These are phyloP conservation scores for Neria commutata DNA, from an alignment of 2,888 invertebrate genomes.

Conservation along the genomic window DNA sequence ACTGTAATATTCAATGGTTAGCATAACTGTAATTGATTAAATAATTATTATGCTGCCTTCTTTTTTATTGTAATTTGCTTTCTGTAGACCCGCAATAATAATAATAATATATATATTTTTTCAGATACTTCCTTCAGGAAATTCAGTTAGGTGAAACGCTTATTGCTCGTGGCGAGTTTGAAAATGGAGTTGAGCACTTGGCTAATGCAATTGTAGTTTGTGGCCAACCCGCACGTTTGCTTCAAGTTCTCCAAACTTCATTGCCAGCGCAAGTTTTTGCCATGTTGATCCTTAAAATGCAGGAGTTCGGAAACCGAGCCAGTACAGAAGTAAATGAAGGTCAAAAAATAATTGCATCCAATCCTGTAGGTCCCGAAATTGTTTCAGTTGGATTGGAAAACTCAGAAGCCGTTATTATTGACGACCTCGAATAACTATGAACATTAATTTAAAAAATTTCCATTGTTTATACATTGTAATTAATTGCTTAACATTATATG, in stretches of 20 bases:
- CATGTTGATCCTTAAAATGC: slow-evolving; percentile 77
- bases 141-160: slow-evolving; percentile 94
- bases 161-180: slow-evolving; percentile 83
- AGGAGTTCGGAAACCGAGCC: slow-evolving; percentile 57
- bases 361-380: slow-evolving; percentile 38
- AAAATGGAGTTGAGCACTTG: slow-evolving; percentile 93
- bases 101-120: too few relatives aligned
- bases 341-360: slow-evolving; percentile 40
- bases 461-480: slow-evolving; percentile 13
- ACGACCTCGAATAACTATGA: slow-evolving; percentile 55
- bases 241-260: slow-evolving; percentile 81
- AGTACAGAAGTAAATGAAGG: slow-evolving; percentile 47
- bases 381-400: slow-evolving; percentile 43
- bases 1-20: too few relatives aligned
- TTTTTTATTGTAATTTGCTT: too few relatives aligned
- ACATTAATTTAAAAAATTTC: slow-evolving; percentile 5
- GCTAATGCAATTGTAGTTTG: slow-evolving; percentile 98
- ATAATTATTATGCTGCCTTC: too few relatives aligned
- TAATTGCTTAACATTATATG: slow-evolving; percentile 10
- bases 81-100: too few relatives aligned
- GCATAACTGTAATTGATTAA: too few relatives aligned
- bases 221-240: slow-evolving; percentile 71
- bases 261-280: slow-evolving; percentile 95
- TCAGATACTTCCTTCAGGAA: slow-evolving; percentile 68
- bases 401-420: slow-evolving; percentile 45